These are phyloP conservation scores for Drosophila ficusphila DNA, from an alignment of 1,140 invertebrate genomes.

Conservation along the genomic window DNA sequence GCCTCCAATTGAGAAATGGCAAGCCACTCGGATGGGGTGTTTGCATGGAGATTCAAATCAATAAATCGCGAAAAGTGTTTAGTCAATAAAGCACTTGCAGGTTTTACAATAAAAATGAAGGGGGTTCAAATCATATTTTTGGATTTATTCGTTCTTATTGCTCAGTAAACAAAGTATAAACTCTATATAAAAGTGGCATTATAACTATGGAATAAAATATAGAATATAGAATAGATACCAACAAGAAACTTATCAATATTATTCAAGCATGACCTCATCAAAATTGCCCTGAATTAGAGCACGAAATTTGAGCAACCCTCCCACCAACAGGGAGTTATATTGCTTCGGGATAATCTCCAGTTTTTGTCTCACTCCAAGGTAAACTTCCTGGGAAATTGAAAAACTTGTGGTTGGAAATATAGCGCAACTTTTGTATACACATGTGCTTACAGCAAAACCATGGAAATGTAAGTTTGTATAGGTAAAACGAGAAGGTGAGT, in stretches of 20 bases:
- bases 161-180: neutral
- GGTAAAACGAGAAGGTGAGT: neutral
- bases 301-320: neutral
- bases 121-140: neutral
- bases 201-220: too few species aligned
- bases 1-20: conserved; percentile 51
- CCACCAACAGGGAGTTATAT: neutral
- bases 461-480: conserved; percentile 6
- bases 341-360: conserved; percentile 11
- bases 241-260: too few species aligned
- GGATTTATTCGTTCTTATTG: neutral
- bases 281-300: neutral
- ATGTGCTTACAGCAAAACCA: neutral
- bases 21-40: conserved; percentile 6
- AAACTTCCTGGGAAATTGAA: conserved; percentile 5
- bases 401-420: conserved; percentile 5
- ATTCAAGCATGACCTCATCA: conserved; percentile 13
- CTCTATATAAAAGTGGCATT: too few species aligned
- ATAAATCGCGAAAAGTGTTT: conserved; percentile 64
- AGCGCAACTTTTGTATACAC: neutral
- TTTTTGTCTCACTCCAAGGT: too few species aligned
- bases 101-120: conserved; percentile 1
- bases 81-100: conserved; percentile 54
- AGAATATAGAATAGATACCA: too few species aligned
- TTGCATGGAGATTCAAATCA: conserved; percentile 54